Base-by-base conservation (phyloP, 2,888 invertebrate species). In the Gisinianus flammeolus region DNA sequence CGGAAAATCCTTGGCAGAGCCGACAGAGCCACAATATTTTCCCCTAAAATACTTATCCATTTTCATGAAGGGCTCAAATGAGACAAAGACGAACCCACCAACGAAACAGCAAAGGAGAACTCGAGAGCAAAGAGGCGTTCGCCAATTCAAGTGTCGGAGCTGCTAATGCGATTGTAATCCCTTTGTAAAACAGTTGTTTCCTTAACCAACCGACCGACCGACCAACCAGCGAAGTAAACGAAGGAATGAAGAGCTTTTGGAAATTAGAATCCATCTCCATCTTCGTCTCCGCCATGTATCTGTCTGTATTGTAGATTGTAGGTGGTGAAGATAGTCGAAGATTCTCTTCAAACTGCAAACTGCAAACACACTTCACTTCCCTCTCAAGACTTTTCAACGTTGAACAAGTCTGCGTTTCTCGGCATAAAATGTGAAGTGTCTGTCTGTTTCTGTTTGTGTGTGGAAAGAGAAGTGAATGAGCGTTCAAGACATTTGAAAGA, bases 91-190 rank as follows among this genome's bases (percentile, higher is more conserved):
- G n/a, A n/a, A n/a, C n/a, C n/a, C n/a, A 1, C 62, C 62, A 62
- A 24, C 12, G 26, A 12, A 44, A 16, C 16, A 44, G 44, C 12
- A 44, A 19, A 6, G 19, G 6, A 44, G 44, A 44, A 4, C 35
- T 35, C 19, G 44, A 6, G 44, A 44, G 44, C 2, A 4, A 44
- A 35, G 5, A 44, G 3, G 8, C 19, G 16, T 44, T 44, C 12
- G 44, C 44, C 1, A 44, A 44, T 24, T n/a, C 58, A 58, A 58
- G 58, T 24, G 8, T n/a, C 58, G 19, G 58, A 58, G 64, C 44
- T 64, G 35, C 19, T 72, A 72, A 74, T 74, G 67, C 74, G 74
- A 74, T 74, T 74, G 74, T 74, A 74, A 74, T 74, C 74, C 69
- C 56, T 74, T 66, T 74, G 74, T 71, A 74, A 67, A 74, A 66